Base-by-base conservation (phyloP, 2,888 invertebrate genomes). In the Clitarchus hookeri region DNA sequence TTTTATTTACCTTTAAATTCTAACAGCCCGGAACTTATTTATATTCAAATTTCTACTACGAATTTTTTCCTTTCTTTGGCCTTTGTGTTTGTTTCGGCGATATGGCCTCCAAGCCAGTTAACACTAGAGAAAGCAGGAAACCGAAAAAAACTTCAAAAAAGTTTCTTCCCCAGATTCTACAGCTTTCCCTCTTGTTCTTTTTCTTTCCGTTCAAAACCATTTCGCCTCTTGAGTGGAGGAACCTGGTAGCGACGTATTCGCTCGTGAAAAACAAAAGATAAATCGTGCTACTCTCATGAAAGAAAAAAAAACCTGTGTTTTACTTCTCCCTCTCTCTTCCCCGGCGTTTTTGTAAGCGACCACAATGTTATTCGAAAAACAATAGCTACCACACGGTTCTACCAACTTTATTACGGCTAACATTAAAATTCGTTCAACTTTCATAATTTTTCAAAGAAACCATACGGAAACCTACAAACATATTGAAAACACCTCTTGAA, bases 231-330 rank as follows among this genome's bases (percentile, higher is more conserved):
- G 65, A 65, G 23, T 65, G 65, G 65, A 65, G 65, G n/a, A n/a
- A 65, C n/a, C n/a, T 65, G 65, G 65, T n/a, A n/a, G 65, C 65
- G 65, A 65, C 65, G 65, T 65, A 1, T 65, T 65, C 65, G 65
- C 65, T 65, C 65, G 65, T 65, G 65, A 65, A 65, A 65, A 65
- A 65, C 65, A 65, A 65, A 65, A 65, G 65, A 65, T 65, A 65
- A 65, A 65, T 65, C 65, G 65, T 19, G 65, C n/a, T 65, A n/a
- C 23, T 65, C 65, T 65, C 8, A 23, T 23, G 65, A 65, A 65
- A n/a, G n/a, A 65, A n/a, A 65, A 65, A 19, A 16, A 53, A 53
- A 53, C 53, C 53, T 53, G 53, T 53, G 19, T 16, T 65, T 65
- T 65, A 6, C 16, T 23, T 65, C 19, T n/a, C 19, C 65, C 65